These are phyloP conservation scores for Hypomecis punctinalis DNA, from an alignment of 2,888 invertebrate species.

Conservation along the genomic window DNA sequence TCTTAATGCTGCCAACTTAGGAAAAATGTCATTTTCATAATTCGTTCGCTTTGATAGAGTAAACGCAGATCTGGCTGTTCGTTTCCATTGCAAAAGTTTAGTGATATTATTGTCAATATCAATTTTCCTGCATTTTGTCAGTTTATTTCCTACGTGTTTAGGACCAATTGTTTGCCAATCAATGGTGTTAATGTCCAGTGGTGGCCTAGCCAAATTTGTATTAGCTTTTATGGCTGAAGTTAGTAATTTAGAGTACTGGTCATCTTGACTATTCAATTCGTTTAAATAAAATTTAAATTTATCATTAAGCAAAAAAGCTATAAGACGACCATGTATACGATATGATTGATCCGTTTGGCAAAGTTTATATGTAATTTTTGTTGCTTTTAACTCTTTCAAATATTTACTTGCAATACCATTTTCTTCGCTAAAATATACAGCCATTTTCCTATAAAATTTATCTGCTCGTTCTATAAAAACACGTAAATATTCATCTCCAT, in stretches of 20 bases:
- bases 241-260: conserved; percentile 40
- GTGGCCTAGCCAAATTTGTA: conserved; percentile 52
- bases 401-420: conserved; percentile 55
- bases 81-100: conserved; percentile 48
- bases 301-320: conserved; percentile 38
- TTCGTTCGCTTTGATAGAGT: conserved; percentile 48
- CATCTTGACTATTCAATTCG: conserved; percentile 32
- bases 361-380: background rate
- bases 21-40: conserved; percentile 43
- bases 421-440: conserved; percentile 60
- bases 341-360: no score
- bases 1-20: conserved; percentile 44
- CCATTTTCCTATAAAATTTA: conserved; percentile 54
- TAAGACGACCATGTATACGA: conserved; percentile 9
- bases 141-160: conserved; percentile 57
- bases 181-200: conserved; percentile 47
- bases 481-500: conserved; percentile 8
- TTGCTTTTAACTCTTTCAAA: conserved; percentile 26
- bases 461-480: conserved; percentile 33
- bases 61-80: conserved; percentile 54
- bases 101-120: conserved; percentile 45
- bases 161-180: conserved; percentile 57
- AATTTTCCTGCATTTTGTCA: conserved; percentile 46
- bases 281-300: conserved; percentile 22
- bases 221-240: conserved; percentile 54